These are phyloP conservation scores for Hoplias malabaricus DNA, from an alignment of 2,113 vertebrate genomes.

Conservation along the genomic window DNA sequence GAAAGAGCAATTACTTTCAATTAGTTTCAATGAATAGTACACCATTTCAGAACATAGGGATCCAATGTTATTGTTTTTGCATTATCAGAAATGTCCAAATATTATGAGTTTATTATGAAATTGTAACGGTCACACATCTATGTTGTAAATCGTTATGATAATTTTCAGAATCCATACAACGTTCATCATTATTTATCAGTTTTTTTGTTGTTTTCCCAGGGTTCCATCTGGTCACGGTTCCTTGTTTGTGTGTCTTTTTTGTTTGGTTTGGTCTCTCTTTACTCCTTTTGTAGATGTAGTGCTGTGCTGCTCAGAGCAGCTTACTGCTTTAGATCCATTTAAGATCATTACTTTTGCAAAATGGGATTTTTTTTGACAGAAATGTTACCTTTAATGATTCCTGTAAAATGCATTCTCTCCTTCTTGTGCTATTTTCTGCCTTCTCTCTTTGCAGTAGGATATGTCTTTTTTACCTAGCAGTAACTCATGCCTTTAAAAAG, in stretches of 20 bases:
- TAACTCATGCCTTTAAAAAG: background rate
- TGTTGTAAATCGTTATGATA: background rate
- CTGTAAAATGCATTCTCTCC: background rate
- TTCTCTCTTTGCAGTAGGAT: background rate
- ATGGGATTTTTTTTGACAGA: background rate
- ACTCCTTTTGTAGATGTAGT: too few species aligned
- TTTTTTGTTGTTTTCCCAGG: background rate
- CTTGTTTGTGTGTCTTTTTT: background rate
- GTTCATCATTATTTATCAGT: background rate
- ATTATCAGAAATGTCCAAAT: too few species aligned
- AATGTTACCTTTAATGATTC: background rate
- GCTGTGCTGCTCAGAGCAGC: background rate
- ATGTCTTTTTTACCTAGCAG: slow-evolving; percentile 10
- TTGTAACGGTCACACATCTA: too few species aligned
- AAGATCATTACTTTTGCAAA: background rate
- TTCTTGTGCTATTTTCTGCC: background rate
- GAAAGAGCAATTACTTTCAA: background rate
- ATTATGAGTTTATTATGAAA: too few species aligned
- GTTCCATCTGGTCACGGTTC: background rate
- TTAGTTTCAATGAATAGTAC: background rate
- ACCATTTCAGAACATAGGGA: background rate
- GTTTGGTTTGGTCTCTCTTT: background rate
- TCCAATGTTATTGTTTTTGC: background rate
- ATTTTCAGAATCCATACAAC: background rate
- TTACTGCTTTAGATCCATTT: background rate